phyloP scores from a whole-genome alignment of 2,888 invertebrate genomes.

The Gymnocheta viridis region DNA sequence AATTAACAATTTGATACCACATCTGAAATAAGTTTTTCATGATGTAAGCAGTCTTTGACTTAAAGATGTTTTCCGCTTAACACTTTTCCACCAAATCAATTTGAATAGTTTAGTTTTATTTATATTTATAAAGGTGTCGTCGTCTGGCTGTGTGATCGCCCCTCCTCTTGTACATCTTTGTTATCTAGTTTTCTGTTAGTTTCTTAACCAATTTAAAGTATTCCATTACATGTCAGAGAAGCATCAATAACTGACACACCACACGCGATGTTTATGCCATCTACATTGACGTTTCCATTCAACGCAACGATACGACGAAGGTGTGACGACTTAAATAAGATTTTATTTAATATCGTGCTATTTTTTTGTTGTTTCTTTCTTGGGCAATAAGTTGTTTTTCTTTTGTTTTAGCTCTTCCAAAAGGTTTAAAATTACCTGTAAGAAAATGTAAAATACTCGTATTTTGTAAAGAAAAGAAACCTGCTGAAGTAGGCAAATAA shows the following conservation, averaged over 20 bases:
- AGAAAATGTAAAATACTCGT: neutral
- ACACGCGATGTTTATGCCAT: slow-evolving; percentile 44
- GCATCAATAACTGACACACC: slow-evolving; percentile 48
- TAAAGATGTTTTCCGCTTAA: neutral
- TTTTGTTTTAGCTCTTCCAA: neutral
- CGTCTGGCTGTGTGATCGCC: neutral
- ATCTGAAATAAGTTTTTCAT: neutral
- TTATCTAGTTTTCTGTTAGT: slow-evolving; percentile 16
- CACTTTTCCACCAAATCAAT: neutral
- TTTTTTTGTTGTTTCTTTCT: neutral
- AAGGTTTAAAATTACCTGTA: slow-evolving; percentile 6
- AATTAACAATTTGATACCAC: neutral
- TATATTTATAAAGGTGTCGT: neutral
- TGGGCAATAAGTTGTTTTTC: neutral
- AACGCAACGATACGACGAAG: neutral
- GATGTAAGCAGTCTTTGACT: neutral
- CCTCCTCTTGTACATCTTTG: neutral
- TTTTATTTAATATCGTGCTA: neutral
- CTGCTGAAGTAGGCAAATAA: neutral
- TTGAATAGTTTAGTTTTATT: neutral
- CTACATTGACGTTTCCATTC: neutral
- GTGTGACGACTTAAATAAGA: slow-evolving; percentile 26
- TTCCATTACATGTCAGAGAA: slow-evolving; percentile 56
- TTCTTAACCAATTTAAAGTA: slow-evolving; percentile 49
- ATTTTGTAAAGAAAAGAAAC: neutral